phyloP scores from a whole-genome alignment of 2,113 vertebrate species.

The Perognathus longimembris region DNA sequence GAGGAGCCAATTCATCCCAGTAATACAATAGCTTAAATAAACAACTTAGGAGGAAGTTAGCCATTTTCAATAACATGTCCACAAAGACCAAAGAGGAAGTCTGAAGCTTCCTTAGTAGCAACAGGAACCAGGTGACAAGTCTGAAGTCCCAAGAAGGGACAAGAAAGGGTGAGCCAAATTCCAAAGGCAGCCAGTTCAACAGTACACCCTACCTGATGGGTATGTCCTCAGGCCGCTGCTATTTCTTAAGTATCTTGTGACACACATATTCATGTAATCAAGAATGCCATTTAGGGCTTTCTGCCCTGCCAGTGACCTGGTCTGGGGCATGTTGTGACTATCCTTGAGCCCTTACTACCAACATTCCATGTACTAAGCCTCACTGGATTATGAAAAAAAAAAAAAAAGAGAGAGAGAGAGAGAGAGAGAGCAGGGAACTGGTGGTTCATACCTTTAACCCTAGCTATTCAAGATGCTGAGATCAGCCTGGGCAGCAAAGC shows the following conservation, averaged over 20 bases:
- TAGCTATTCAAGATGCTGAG: too few relatives aligned
- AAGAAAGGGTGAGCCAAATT: neutral
- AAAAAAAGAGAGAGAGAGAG: too few relatives aligned
- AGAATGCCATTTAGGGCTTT: slow-evolving; percentile 48
- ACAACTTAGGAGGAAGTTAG: neutral
- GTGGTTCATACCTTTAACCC: too few relatives aligned
- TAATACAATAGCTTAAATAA: neutral
- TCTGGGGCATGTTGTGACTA: neutral
- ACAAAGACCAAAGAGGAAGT: neutral
- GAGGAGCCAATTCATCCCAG: neutral
- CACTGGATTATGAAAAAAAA: slow-evolving; percentile 12
- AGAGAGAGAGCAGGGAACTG: neutral
- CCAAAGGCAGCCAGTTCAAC: neutral
- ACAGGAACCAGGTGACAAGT: neutral
- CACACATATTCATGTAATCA: neutral
- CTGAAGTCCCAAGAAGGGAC: neutral
- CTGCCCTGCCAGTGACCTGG: slow-evolving; percentile 59
- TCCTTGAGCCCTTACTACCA: neutral
- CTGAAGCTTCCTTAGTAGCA: neutral
- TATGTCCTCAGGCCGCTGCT: slow-evolving; percentile 16
- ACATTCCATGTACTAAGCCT: slow-evolving; percentile 64
- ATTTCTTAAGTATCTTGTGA: slow-evolving; percentile 52
- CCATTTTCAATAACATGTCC: neutral
- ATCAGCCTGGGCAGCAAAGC: too few relatives aligned
- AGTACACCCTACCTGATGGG: slow-evolving; percentile 23